Evolutionary conservation across 2,888 invertebrate genomes (phyloP).

Genomic region (Mesorhabditis spiculigera): DNA sequence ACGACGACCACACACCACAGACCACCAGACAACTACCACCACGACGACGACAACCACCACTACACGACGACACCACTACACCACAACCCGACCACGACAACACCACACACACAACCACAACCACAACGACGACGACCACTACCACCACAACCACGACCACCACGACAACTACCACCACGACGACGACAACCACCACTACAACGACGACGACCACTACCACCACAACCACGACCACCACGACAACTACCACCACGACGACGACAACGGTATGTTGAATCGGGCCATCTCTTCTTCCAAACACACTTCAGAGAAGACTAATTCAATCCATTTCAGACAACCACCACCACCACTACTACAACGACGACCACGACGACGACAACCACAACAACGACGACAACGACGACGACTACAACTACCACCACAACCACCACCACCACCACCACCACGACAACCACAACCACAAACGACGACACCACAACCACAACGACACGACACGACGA

Average conservation of each 20-base stretch:
- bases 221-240: constrained; percentile 7
- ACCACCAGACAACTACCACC: neutral
- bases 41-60: neutral
- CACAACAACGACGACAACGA: neutral
- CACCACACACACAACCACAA: neutral
- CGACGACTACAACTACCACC: neutral
- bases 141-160: constrained; percentile 8
- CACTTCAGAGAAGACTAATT: no score
- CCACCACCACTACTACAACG: neutral
- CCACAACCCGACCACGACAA: neutral
- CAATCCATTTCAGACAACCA: neutral
- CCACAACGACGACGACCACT: constrained; percentile 7
- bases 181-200: constrained; percentile 7
- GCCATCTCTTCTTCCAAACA: neutral
- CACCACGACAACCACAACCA: neutral
- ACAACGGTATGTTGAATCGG: neutral
- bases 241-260: constrained; percentile 8
- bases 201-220: constrained; percentile 10
- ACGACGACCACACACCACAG: constrained; percentile 1
- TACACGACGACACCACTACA: neutral
- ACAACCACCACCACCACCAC: neutral
- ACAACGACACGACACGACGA: neutral
- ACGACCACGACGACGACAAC: neutral
- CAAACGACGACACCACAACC: neutral
- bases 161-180: constrained; percentile 3